Base-by-base conservation (phyloP, 2,888 invertebrate genomes). In the Lordiphosa fenestrarum region DNA sequence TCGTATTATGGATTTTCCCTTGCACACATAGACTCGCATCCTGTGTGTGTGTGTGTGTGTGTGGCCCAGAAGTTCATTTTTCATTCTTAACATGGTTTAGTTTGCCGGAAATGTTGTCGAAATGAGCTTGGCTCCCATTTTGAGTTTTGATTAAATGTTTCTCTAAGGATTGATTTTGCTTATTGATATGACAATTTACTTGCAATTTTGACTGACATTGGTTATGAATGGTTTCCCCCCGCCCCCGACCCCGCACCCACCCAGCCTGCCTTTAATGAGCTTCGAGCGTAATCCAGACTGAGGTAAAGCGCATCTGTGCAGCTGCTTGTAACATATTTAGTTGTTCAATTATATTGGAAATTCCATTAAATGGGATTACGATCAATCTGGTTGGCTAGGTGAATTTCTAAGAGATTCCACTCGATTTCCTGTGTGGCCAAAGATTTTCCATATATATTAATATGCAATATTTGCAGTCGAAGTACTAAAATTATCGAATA, bases 61-160 rank as follows among this genome's bases (percentile, higher is more conserved):
- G 44, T 48, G 25, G 19, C 39, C 12, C 19, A 30, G 30, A 44
- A 75, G 73, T 81, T 84, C 80, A 84, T 84, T 81, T 81, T 83
- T 81, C 85, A 81, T 81, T 84, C 83, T 65, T 71, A 80, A 66
- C 83, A 81, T 83, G 80, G 83, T 71, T 80, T 73, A 75, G 81
- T 69, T 69, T 58, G 71, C 85, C 83, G 85, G 85, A 81, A 82
- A 81, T 84, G 80, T 84, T 82, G 85, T 70, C 66, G 78, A 84
- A 81, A 81, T 80, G 83, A 84, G 85, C 85, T 80, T 84, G 73
- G 68, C 69, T 64, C 12, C 40, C 40, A 12, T 59, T 66, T 65
- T 69, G 59, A 56, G 68, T 53, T 68, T 83, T 75, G 76, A 76
- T 76, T 78, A 82, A 78, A 76, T 73, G 73, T 76, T 70, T 44